These are phyloP conservation scores for Parnassius apollo DNA, from an alignment of 2,888 invertebrate species.

Conservation along the genomic window DNA sequence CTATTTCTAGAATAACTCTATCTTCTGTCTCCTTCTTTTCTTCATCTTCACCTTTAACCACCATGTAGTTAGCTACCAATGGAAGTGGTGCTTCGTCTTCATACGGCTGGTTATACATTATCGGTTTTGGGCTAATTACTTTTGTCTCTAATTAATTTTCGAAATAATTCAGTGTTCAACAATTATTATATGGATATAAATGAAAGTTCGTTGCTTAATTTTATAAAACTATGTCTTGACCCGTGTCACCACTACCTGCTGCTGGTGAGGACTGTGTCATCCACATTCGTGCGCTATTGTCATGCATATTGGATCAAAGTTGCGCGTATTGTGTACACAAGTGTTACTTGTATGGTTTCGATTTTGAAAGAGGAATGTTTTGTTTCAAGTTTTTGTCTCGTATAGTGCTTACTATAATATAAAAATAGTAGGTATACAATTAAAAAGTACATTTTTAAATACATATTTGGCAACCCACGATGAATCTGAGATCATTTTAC, in stretches of 20 bases:
- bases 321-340: constrained; percentile 70
- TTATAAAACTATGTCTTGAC: constrained; percentile 20
- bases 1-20: constrained; percentile 75
- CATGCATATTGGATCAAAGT: constrained; percentile 78
- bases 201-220: neutral
- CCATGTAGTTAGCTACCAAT: constrained; percentile 64
- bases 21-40: constrained; percentile 65
- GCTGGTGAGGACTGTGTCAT: constrained; percentile 64
- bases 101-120: constrained; percentile 65
- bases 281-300: constrained; percentile 66
- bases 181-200: no score
- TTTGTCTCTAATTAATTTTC: neutral
- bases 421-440: neutral
- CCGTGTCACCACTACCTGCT: constrained; percentile 53
- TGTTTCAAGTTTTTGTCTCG: constrained; percentile 44
- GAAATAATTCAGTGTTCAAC: neutral
- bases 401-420: constrained; percentile 29
- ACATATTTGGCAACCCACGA: no score
- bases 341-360: constrained; percentile 62
- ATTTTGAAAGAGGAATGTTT: constrained; percentile 50
- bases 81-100: constrained; percentile 67
- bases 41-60: constrained; percentile 60
- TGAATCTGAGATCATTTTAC: no score
- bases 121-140: neutral
- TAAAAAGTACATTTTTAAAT: neutral